phyloP scores from a whole-genome alignment of 2,888 invertebrate genomes.

The Cosmorhoe ocellata region DNA sequence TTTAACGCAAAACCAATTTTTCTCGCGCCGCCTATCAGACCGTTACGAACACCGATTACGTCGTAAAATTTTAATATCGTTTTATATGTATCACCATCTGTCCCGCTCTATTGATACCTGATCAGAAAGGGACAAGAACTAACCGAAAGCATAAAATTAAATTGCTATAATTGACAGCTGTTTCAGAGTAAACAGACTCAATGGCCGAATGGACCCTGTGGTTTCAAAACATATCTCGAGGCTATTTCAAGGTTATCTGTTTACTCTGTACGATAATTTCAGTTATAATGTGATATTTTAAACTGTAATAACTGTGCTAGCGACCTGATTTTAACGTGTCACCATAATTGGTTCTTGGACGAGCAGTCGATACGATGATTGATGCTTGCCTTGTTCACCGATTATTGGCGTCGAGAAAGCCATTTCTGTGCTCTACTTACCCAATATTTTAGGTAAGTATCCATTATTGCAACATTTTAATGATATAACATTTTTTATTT shows the following conservation, averaged over 20 bases:
- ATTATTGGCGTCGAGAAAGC: conserved; percentile 45
- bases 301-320: conserved; percentile 36
- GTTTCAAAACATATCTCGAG: conserved; percentile 49
- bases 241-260: conserved; percentile 36
- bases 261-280: conserved; percentile 41
- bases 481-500: conserved; percentile 10
- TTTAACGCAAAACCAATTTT: conserved; percentile 36
- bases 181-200: conserved; percentile 63
- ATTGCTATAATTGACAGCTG: conserved; percentile 64
- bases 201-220: conserved; percentile 38
- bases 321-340: conserved; percentile 59
- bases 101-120: conserved; percentile 40
- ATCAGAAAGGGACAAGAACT: conserved; percentile 41
- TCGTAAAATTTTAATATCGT: conserved; percentile 72
- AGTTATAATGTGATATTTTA: conserved; percentile 40
- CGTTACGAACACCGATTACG: conserved; percentile 42
- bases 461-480: conserved; percentile 22
- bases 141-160: conserved; percentile 54
- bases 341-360: conserved; percentile 53
- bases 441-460: conserved; percentile 15
- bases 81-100: conserved; percentile 58
- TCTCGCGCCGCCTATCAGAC: conserved; percentile 46
- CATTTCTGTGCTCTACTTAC: conserved; percentile 39
- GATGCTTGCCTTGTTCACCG: conserved; percentile 41
- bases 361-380: conserved; percentile 48